phyloP scores from a whole-genome alignment of 2,113 vertebrate species.

The Tursiops truncatus region DNA sequence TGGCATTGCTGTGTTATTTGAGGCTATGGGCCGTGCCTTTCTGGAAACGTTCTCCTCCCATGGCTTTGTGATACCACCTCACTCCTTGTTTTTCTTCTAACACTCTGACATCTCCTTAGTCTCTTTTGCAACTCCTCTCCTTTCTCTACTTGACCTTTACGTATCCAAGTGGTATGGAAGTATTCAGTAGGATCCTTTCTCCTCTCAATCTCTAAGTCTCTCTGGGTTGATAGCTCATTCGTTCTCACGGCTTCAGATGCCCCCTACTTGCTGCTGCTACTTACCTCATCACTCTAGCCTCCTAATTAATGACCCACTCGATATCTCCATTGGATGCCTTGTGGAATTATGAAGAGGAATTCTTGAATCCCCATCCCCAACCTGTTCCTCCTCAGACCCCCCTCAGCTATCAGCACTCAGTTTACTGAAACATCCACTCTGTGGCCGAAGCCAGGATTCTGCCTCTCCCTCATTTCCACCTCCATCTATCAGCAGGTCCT shows the following conservation, averaged over 20 bases:
- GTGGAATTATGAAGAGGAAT: neutral
- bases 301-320: neutral
- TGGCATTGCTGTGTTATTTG: neutral
- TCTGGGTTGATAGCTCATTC: neutral
- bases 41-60: neutral
- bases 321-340: neutral
- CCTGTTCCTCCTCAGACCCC: neutral
- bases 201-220: neutral
- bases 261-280: neutral
- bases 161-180: neutral
- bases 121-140: neutral
- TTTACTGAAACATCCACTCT: neutral
- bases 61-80: neutral
- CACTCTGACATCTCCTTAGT: neutral
- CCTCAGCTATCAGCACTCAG: neutral
- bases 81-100: neutral
- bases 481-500: neutral
- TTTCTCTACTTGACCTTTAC: neutral
- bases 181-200: neutral
- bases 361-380: neutral
- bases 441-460: neutral
- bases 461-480: neutral
- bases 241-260: neutral
- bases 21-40: neutral
- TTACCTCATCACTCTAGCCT: neutral